phyloP scores from a whole-genome alignment of 2,888 invertebrate genomes.

The Polymixis lichenea region DNA sequence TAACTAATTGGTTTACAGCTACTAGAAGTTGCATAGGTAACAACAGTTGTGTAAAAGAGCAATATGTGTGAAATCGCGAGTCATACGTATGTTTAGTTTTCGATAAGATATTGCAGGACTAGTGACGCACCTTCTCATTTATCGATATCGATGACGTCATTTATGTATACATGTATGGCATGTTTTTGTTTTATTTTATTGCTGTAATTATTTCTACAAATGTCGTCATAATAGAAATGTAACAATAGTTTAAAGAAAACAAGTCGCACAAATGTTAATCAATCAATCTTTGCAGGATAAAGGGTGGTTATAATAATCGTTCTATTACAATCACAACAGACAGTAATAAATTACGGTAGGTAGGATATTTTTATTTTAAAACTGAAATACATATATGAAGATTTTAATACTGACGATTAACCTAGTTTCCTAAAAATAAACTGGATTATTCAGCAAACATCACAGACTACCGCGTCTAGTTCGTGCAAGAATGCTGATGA shows the following conservation, averaged over 20 bases:
- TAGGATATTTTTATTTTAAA: background rate
- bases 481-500: background rate
- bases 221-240: background rate
- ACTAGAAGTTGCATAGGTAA: background rate
- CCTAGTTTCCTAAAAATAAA: background rate
- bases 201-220: background rate
- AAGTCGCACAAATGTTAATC: background rate
- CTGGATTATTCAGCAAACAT: background rate
- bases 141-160: slow-evolving; percentile 21
- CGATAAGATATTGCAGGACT: slow-evolving; percentile 21
- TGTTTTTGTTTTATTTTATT: background rate
- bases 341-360: background rate
- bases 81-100: slow-evolving; percentile 30
- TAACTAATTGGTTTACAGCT: slow-evolving; percentile 1
- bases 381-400: background rate
- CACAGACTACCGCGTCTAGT: background rate
- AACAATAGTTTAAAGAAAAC: background rate
- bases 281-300: background rate
- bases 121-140: slow-evolving; percentile 22
- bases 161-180: background rate
- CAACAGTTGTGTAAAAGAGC: slow-evolving; percentile 18
- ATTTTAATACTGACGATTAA: background rate
- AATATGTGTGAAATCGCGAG: slow-evolving; percentile 35
- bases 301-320: background rate
- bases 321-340: background rate